Conservation (phyloP, 53 echinoderm and acorn worm genomes). For the Mesocentrotus franciscanus region DNA sequence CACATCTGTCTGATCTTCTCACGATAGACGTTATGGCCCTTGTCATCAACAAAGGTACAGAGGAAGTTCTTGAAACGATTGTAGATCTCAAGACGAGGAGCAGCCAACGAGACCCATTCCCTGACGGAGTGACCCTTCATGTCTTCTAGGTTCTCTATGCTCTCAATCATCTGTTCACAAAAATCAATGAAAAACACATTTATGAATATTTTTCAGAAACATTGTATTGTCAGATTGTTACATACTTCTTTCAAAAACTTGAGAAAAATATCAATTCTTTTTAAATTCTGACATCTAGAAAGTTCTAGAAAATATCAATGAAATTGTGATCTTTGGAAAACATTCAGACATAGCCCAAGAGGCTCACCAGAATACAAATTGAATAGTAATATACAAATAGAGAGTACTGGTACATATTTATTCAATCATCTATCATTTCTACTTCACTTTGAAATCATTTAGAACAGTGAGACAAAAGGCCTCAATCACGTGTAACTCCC, state of each 20-base stretch:
- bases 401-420: no score
- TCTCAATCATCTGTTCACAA: constrained; percentile 87
- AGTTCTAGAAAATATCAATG: no score
- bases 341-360: no score
- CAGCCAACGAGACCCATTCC: constrained; percentile 97
- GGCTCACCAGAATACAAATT: no score
- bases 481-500: not conserved
- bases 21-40: constrained; percentile 93
- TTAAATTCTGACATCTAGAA: no score
- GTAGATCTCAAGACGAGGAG: constrained; percentile 94
- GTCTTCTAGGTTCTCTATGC: constrained; percentile 98
- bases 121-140: constrained; percentile 99
- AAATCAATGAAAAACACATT: not conserved
- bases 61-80: constrained; percentile 99
- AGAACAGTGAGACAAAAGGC: not conserved
- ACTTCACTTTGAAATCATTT: not conserved
- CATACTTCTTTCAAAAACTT: not conserved
- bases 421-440: not conserved
- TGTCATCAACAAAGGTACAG: constrained; percentile 90
- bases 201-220: not conserved
- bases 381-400: no score
- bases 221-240: not conserved
- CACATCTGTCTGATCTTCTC: constrained; percentile 99
- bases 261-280: not conserved
- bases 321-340: no score